Evolutionary conservation across 2,888 invertebrate species (phyloP).

Genomic region (Hirtodrosophila cameraria): DNA sequence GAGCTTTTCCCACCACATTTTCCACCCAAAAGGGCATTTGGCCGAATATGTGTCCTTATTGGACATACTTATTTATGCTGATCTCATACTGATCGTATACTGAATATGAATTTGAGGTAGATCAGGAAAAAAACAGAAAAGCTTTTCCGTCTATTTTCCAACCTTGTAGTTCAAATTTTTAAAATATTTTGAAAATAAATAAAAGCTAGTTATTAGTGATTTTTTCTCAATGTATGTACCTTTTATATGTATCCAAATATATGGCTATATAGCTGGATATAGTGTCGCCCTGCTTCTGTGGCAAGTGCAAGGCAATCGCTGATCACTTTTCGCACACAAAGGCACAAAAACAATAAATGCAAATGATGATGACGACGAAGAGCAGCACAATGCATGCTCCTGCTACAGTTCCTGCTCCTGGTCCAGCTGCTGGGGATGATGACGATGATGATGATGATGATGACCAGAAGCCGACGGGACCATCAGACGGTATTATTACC

Average conservation of each 20-base stretch:
- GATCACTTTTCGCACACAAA: conserved; percentile 78
- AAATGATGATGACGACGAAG: conserved; percentile 63
- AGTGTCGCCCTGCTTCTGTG: conserved; percentile 17
- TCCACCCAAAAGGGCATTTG: too few relatives aligned
- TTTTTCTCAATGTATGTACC: neutral
- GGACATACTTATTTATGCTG: too few relatives aligned
- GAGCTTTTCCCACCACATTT: too few relatives aligned
- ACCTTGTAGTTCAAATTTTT: too few relatives aligned
- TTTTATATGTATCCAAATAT: neutral
- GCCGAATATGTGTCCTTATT: too few relatives aligned
- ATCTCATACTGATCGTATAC: too few relatives aligned
- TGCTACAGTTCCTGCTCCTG: conserved; percentile 2
- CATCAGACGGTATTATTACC: conserved; percentile 69
- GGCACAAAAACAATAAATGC: conserved; percentile 79
- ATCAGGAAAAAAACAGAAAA: too few relatives aligned
- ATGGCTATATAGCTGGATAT: conserved; percentile 9
- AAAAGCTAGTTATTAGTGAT: too few relatives aligned
- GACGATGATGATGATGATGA: conserved; percentile 23
- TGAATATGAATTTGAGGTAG: too few relatives aligned
- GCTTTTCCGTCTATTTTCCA: too few relatives aligned
- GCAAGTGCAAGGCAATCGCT: conserved; percentile 65
- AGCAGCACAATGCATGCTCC: conserved; percentile 17
- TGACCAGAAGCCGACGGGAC: conserved; percentile 61
- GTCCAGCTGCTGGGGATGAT: neutral
- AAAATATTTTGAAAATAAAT: too few relatives aligned